Percentiles rank a stretch among this genome's conserved stretches.
These are phyloP conservation scores for Netelia fuscicornis DNA, from an alignment of 2,888 invertebrate genomes.

Conservation along the genomic window DNA sequence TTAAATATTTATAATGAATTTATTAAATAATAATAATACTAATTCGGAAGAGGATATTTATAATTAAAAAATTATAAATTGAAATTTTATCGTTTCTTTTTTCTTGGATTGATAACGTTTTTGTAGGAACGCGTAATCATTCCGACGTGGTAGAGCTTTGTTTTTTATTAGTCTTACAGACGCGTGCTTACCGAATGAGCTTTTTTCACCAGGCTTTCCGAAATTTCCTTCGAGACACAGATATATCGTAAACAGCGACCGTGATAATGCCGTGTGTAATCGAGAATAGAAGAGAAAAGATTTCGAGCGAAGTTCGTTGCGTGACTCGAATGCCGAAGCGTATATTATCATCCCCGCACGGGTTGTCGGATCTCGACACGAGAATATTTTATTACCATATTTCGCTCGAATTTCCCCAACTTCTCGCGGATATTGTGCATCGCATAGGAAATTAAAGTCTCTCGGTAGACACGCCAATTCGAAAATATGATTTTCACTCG, in stretches of 20 bases:
- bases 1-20: too few species aligned
- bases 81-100: too few species aligned
- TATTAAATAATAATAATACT: too few species aligned
- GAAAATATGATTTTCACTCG: not conserved
- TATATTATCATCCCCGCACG: conserved; percentile 44
- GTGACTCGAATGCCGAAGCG: conserved; percentile 53
- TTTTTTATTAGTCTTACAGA: too few species aligned
- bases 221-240: not conserved
- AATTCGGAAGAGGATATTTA: too few species aligned
- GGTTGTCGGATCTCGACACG: conserved; percentile 28
- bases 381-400: conserved; percentile 54
- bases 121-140: too few species aligned
- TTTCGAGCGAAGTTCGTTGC: conserved; percentile 49
- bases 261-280: not conserved
- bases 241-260: conserved; percentile 1
- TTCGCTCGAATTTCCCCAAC: conserved; percentile 50
- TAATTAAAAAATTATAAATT: too few species aligned
- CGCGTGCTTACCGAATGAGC: too few species aligned
- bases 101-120: too few species aligned
- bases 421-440: conserved; percentile 13
- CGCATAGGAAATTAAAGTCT: conserved; percentile 24
- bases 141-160: too few species aligned
- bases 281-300: conserved; percentile 29
- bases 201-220: too few species aligned
- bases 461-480: conserved; percentile 2